Percentiles rank a stretch among this genome's conserved stretches.
These are phyloP conservation scores for Drosophila rufa DNA, from an alignment of 1,140 invertebrate genomes.

Conservation along the genomic window DNA sequence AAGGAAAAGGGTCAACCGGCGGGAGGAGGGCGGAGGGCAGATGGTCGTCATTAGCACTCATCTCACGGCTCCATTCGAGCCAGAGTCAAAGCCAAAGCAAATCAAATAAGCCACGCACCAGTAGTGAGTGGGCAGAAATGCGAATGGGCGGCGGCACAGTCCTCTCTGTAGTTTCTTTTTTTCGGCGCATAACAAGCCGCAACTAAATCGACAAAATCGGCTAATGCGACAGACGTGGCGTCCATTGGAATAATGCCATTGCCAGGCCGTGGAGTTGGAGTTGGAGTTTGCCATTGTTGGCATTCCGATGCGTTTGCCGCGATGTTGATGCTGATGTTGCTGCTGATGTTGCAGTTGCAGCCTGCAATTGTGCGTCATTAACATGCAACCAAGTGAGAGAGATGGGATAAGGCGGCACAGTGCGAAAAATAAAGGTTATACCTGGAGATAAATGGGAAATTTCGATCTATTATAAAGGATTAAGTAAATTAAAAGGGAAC, in stretches of 20 bases:
- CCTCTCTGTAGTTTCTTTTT: neutral
- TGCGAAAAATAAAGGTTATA: neutral
- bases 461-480: neutral
- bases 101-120: conserved; percentile 41
- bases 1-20: conserved; percentile 22
- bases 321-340: conserved; percentile 6
- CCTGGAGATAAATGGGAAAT: neutral
- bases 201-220: conserved; percentile 42
- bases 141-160: neutral
- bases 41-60: conserved; percentile 33
- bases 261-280: neutral
- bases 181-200: conserved; percentile 33
- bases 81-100: conserved; percentile 12
- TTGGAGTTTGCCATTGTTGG: conserved; percentile 27
- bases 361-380: conserved; percentile 62
- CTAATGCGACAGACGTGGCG: conserved; percentile 56
- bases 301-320: conserved; percentile 40
- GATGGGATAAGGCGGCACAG: conserved; percentile 14
- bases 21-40: neutral
- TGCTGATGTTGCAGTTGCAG: conserved; percentile 14
- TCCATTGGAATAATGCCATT: conserved; percentile 22
- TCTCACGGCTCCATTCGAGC: conserved; percentile 16
- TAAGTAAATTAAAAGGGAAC: no score
- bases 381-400: conserved; percentile 48
- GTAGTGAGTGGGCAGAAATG: conserved; percentile 24